Base-by-base conservation (phyloP, 2,888 invertebrate genomes). In the Blera fallax region DNA sequence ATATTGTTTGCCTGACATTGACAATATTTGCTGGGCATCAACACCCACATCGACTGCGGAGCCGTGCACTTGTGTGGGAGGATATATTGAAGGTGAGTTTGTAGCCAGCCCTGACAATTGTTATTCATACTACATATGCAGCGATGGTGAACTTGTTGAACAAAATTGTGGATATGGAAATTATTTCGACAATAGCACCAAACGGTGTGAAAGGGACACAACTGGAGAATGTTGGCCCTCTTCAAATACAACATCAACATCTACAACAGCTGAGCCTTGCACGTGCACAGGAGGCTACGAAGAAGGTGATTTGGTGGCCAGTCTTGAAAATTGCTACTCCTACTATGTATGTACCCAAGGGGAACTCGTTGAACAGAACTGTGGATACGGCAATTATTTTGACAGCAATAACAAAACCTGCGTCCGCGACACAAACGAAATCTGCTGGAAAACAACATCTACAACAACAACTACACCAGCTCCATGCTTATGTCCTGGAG, bases 331-430 rank as follows among this genome's bases (percentile, higher is more conserved):
- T 18, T 89, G 88, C 11, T 11, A 56, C 0, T 24, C n/a, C 0
- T 90, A 88, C 43, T 90, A 88, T n/a, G 3, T 88, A 0, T 90
- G 90, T 60, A 32, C 27, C 4, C 34, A 76, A 40, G 89, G 88
- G 2, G 43, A 73, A 0, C 88, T 89, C 76, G 40, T 83, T 2
- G 48, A 58, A 0, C 21, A 64, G 21, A 69, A 64, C 52, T 89
- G 89, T 43, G 27, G 50, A 0, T 3, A 1, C 3, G 90, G 88
- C 1, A 40, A 52, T 8, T 89, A 78, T 48, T 90, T 88, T 40
- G 21, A 88, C 34, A 21, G n/a, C 0, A 21, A 2, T 29, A 64
- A 3, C 1, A 40, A 56, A 60, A 18, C 24, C 0, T 72, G 81
- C 11, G 24, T 40, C 3, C 24, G 18, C 1, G 77, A 77, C 10